Evolutionary conservation across 2,797 vertebrate species (phyloP).

Genomic region (Protosalanx chinensis): DNA sequence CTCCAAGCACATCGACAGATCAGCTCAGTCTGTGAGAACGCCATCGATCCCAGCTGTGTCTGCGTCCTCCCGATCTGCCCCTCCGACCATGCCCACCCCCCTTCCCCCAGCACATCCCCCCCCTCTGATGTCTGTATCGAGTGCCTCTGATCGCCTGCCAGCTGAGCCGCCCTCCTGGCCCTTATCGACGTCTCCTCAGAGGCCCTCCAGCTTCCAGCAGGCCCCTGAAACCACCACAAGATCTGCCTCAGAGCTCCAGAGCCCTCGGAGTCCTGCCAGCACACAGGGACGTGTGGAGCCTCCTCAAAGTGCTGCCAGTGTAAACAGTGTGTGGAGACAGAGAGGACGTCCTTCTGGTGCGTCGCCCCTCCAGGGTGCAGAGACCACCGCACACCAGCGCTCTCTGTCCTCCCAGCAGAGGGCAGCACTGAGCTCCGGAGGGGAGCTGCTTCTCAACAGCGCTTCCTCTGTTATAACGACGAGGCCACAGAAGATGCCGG

Average conservation of each 20-base stretch:
- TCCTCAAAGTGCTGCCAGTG: constrained; percentile 18
- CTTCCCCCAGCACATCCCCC: constrained; percentile 30
- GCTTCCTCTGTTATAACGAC: neutral
- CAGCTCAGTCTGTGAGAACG: constrained; percentile 31
- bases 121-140: constrained; percentile 44
- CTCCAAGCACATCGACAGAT: constrained; percentile 32
- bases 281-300: neutral
- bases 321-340: constrained; percentile 32
- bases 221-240: constrained; percentile 24
- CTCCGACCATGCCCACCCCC: constrained; percentile 23
- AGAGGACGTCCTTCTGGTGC: constrained; percentile 21
- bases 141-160: constrained; percentile 12
- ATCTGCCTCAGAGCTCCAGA: constrained; percentile 16
- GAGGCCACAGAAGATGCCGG: constrained; percentile 3
- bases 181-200: constrained; percentile 29
- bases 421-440: constrained; percentile 10
- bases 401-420: constrained; percentile 1
- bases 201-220: constrained; percentile 23
- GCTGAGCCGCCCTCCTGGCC: constrained; percentile 20
- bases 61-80: constrained; percentile 6
- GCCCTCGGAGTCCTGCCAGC: neutral
- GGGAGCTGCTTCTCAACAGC: neutral
- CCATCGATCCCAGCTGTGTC: constrained; percentile 27
- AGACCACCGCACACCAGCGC: constrained; percentile 13
- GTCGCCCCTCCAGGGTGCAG: constrained; percentile 3